Evolutionary conservation across 2,888 invertebrate species (phyloP), one percentile per base, ranked within the genome.

Genomic region (Baronia brevicornis): DNA sequence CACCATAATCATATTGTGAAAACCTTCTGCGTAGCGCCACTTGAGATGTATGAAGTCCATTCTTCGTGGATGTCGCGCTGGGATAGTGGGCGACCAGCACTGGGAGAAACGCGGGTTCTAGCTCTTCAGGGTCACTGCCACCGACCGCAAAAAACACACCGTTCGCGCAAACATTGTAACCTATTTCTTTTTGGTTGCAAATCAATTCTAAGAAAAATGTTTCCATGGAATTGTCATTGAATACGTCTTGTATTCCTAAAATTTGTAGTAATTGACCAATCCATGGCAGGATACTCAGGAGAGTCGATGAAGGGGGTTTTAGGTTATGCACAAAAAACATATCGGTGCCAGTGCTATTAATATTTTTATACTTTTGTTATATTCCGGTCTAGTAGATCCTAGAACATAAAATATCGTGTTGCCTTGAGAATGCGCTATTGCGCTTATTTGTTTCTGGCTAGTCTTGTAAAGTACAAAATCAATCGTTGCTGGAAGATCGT

Each of bases 401-500:
- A 87, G 72, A 0, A 87, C 84, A 40, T 72, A 87, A 45, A 86
- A 87, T 6, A 61, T 47, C 0, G 87, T 85, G 0, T 85, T 86
- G 3, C 91, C 92, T 49, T 80, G 79, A 0, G 91, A 92, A 57
- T 91, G 91, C 0, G 91, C 92, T 2, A 89, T 63, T 46, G 89
- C 90, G 42, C 84, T 85, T 0, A 93, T 35, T 21, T 84, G 64
- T 2, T 69, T 41, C 23, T 79, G 69, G 0, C 75, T 70, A 0
- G 90, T 90, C 4, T 41, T 32, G 0, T 42, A 17, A 1, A 70
- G 36, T 20, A 68, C 41, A 24, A 44, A 62, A 35, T 69, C 65
- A 1, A 65, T 86, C 57, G 86, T 87, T 0, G 90, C 87, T 2
- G 92, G 90, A 1, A 92, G 44, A 58, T 94, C 93, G 48, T 86